Conservation (phyloP, 92 coral and sea anemone species). For the Muricea muricata region DNA sequence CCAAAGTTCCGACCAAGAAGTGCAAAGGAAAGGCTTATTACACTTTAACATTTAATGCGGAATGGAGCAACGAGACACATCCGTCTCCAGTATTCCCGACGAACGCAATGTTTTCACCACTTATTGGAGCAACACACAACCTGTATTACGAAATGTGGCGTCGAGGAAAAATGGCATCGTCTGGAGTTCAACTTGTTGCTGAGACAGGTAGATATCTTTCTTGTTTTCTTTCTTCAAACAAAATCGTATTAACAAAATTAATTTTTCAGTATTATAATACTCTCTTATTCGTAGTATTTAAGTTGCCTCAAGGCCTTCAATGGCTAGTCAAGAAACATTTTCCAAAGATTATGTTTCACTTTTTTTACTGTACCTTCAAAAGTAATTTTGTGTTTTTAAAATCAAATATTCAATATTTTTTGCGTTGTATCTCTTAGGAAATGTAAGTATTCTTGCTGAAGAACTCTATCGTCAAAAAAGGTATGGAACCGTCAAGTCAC, state of each 20-base stretch:
- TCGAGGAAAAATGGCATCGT: conserved; percentile 51
- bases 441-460: neutral
- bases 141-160: conserved; percentile 69
- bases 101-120: conserved; percentile 61
- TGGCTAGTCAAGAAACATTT: too few relatives aligned
- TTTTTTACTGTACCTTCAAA: too few relatives aligned
- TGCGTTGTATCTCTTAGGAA: neutral
- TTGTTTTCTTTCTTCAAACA: neutral
- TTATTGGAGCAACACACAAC: conserved; percentile 69
- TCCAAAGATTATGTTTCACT: too few relatives aligned
- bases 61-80: conserved; percentile 62
- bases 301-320: too few relatives aligned
- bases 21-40: conserved; percentile 67
- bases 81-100: conserved; percentile 36
- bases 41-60: conserved; percentile 46
- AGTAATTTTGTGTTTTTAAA: too few relatives aligned
- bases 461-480: neutral
- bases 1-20: neutral
- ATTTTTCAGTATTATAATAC: too few relatives aligned
- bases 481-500: neutral
- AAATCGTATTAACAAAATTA: neutral
- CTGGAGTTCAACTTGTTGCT: conserved; percentile 62
- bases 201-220: conserved; percentile 55
- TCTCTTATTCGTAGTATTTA: too few relatives aligned
- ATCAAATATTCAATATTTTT: neutral